These are phyloP conservation scores for Rhodophaea formosa DNA, from an alignment of 2,888 invertebrate genomes.

Conservation along the genomic window DNA sequence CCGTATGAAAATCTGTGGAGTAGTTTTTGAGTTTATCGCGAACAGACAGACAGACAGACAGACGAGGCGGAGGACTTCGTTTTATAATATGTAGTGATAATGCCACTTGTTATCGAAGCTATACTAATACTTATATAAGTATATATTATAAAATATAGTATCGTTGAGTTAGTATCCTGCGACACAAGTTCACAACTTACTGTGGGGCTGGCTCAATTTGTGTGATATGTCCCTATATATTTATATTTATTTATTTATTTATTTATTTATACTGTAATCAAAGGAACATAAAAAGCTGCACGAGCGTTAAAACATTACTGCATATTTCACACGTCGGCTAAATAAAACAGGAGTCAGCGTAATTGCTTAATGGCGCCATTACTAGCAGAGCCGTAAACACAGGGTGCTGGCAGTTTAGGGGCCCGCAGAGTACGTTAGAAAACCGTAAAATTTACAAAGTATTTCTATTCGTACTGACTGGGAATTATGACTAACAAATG, in stretches of 20 bases:
- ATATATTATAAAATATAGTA: neutral
- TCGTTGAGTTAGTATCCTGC: neutral
- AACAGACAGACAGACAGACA: no score
- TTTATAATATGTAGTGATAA: no score
- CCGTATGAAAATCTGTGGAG: no score
- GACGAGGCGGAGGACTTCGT: no score
- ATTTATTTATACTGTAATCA: neutral
- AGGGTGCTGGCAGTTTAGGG: constrained; percentile 8
- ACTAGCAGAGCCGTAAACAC: constrained; percentile 8
- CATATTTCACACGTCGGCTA: constrained; percentile 25
- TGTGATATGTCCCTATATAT: neutral
- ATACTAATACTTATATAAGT: no score
- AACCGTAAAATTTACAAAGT: constrained; percentile 1
- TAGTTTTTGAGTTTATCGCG: no score
- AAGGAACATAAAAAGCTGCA: constrained; percentile 12
- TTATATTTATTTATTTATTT: no score
- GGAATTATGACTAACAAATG: neutral
- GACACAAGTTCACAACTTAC: no score
- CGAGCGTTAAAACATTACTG: constrained; percentile 21
- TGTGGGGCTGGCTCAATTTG: no score
- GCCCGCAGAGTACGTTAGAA: constrained; percentile 3
- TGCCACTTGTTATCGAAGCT: no score
- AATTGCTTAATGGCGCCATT: constrained; percentile 29
- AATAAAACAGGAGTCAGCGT: constrained; percentile 27
- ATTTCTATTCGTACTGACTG: neutral